Conservation (phyloP, 2,113 vertebrate genomes). For the Hippocampus barbouri region DNA sequence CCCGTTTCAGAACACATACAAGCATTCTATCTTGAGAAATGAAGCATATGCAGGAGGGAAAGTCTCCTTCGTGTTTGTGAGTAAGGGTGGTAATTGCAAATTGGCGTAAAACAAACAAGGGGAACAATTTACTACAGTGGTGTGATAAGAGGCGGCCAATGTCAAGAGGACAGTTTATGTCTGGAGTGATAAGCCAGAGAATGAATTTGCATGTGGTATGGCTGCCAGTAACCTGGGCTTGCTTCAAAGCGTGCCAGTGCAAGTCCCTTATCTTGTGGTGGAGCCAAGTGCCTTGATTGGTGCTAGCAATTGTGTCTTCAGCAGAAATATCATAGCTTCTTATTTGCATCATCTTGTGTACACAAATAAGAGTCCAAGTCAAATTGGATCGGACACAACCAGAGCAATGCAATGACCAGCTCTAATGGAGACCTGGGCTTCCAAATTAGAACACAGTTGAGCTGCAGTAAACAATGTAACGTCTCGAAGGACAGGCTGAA, state of each 20-base stretch:
- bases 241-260: slow-evolving; percentile 36
- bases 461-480: slow-evolving; percentile 38
- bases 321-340: slow-evolving; percentile 37
- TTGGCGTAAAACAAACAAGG: slow-evolving; percentile 51
- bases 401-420: slow-evolving; percentile 52
- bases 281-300: slow-evolving; percentile 28
- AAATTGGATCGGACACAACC: slow-evolving; percentile 57
- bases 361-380: slow-evolving; percentile 39
- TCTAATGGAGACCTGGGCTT: slow-evolving; percentile 49
- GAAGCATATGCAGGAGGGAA: slow-evolving; percentile 30
- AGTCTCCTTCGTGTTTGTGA: slow-evolving; percentile 36
- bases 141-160: slow-evolving; percentile 40
- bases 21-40: slow-evolving; percentile 34
- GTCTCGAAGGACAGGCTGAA: slow-evolving; percentile 7
- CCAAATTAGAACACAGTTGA: slow-evolving; percentile 34
- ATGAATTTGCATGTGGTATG: slow-evolving; percentile 23
- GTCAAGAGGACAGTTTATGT: slow-evolving; percentile 35
- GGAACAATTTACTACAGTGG: slow-evolving; percentile 21
- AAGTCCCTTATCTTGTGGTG: slow-evolving; percentile 26
- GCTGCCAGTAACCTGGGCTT: slow-evolving; percentile 33
- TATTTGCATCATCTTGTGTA: slow-evolving; percentile 46
- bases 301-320: slow-evolving; percentile 37
- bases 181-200: slow-evolving; percentile 19
- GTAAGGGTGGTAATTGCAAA: slow-evolving; percentile 41
- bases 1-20: slow-evolving; percentile 19